Evolutionary conservation across 2,113 vertebrate species (phyloP), one percentile per base, ranked within the genome.

Genomic region (Podilymbus podiceps): DNA sequence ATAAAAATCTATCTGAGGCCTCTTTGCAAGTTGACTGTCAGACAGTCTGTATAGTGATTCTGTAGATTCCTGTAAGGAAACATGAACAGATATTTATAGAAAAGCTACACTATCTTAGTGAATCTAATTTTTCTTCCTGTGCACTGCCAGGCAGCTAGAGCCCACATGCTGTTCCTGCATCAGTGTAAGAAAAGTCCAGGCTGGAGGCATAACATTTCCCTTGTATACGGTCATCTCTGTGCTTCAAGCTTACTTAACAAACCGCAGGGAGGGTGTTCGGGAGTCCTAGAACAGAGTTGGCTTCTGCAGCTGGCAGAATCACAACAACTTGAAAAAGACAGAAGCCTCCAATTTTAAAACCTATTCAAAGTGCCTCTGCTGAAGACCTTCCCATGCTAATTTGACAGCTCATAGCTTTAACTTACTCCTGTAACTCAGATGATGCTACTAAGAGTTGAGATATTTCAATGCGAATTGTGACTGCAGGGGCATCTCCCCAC

Each of bases 161-260:
- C 44, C 33, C 27, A 42, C 42, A 42, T 13, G 42, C 28, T 46
- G 20, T 46, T 66, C 66, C 31, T 68, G 66, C 44, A 68, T 44
- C 64, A 3, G 4, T 68, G 44, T 68, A n/a, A 49, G 31, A 68
- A 68, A 68, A 47, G 44, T 44, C 31, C 44, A 49, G 66, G 44
- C 31, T 68, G 31, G 44, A 56, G 27, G 38, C 31, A 40, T 15
- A 68, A 31, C 66, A 67, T 24, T 42, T 67, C 31, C 42, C 9
- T 28, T n/a, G 7, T 22, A 30, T 4, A 31, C 0, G 2, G 31
- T 59, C 42, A 50, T 0, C 0, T 42, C 68, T 50, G 17, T 47
- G 27, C 72, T 87, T 81, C 31, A 66, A 40, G 30, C 27, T 77
- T 24, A 42, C 8, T 47, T 73, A 84, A 27, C 53, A 40, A 63